Evolutionary conservation across 92 coral and sea anemone genomes (phyloP), one percentile per base, ranked within the genome.

Genomic region (Porites evermanni): DNA sequence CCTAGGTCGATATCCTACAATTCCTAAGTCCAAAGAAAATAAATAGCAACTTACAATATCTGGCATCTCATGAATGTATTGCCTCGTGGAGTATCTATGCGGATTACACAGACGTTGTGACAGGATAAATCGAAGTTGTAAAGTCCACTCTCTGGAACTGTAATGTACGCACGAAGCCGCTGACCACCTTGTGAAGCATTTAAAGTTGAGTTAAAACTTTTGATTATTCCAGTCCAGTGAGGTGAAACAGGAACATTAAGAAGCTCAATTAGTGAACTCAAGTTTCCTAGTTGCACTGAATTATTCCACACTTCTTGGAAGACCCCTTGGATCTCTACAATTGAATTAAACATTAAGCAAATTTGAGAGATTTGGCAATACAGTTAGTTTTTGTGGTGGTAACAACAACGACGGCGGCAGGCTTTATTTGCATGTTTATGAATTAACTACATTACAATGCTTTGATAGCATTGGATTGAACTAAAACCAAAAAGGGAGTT

Each of bases 221-320:
- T 26, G 23, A 21, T 79, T 67, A 8, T 67, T 66, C 63, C 13
- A 53, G 38, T 54, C 58, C 67, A n/a, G 20, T 32, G 17, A 18
- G 86, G 86, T 29, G 12, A 54, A 47, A 58, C 47, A 32, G 77
- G 86, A 58, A 56, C 70, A 44, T 32, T 67, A 10, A 12, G 60
- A 81, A 54, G 78, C 14, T 81, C 78, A 8, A 71, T 32, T 54
- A 81, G 44, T 16, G 78, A 70, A 23, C 47, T 81, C 78, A 71
- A 12, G 70, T 58, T 70, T 47, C 59, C 13, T 19, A 18, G 32
- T 56, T 70, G 69, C 38, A 72, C 59, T 12, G 17, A 18, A 65
- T 70, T 64, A 3, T 4, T n/a, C 86, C 86, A 81, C 29, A 70
- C 75, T 70, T 81, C 86, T 81, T 68, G 86, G 9, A 81, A 81